Base-by-base conservation (phyloP, 2,797 vertebrate genomes). In the Catostomus latipinnis region DNA sequence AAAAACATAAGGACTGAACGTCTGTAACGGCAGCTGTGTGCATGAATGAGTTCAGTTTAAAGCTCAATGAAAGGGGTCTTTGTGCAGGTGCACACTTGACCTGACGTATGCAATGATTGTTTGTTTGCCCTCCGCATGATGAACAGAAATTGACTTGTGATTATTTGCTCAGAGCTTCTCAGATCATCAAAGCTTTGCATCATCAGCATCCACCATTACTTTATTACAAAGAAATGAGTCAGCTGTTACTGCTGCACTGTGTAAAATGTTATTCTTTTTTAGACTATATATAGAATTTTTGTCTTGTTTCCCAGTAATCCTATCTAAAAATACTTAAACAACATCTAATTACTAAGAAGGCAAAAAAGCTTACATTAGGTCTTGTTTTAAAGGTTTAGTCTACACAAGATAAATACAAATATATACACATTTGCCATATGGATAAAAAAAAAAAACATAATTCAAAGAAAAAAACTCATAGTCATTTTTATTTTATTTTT, bases 141-240 rank as follows among this genome's bases (percentile, higher is more conserved):
- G 8, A 68, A 34, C 46, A 48, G 34, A 66, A 56, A 75, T 75
- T 46, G 11, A 12, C 6, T 45, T 1, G 61, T 4, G 1, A 9
- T 54, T 12, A 65, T 56, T 65, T 18, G 7, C 13, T 18, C 14
- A 56, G 63, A 66, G 69, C 43, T 5, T 71, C 53, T 71, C 52
- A n/a, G 57, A 73, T 60, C 71, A 65, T 66, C 50, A 75, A 66
- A 75, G 73, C 73, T 46, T 13, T 61, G 58, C 18, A 10, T 61
- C 60, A 61, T 9, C 10, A 5, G 62, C 13, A 13, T n/a, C 62
- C 60, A 8, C 34, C 0, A 22, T n/a, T 13, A 63, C 22, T 22
- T 34, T 34, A 34, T 34, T 2, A 12, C 16, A 14, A 7, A 14
- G 13, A 45, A 10, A 43, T 14, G 13, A 43, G 52, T 34, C 34